Conservation (phyloP, 1,140 invertebrate genomes). For the Drosophila melanogaster region DNA sequence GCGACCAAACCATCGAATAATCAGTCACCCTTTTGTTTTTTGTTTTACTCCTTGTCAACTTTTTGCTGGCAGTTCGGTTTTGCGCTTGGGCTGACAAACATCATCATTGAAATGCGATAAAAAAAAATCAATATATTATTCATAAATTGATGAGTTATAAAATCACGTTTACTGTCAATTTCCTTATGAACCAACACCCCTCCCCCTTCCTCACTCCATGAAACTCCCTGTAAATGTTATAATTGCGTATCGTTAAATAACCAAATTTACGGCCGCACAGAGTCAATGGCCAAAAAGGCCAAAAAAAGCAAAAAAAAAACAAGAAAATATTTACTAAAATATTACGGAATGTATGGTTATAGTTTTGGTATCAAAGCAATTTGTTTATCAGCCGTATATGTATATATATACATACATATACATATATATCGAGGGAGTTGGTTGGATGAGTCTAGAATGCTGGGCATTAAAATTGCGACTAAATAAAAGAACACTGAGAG, state of each 20-base stretch:
- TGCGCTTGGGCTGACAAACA: conserved; percentile 1
- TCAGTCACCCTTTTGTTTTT: no score
- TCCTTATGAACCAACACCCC: conserved; percentile 17
- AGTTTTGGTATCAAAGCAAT: conserved; percentile 35
- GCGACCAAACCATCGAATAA: not conserved
- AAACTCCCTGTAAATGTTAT: conserved; percentile 16
- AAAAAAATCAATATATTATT: conserved; percentile 21
- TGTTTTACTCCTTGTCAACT: not conserved
- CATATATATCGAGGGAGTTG: not conserved
- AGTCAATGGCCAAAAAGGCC: conserved; percentile 45
- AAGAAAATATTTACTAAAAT: conserved; percentile 43
- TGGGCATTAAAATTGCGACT: conserved; percentile 24
- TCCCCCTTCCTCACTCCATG: not conserved
- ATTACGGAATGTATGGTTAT: conserved; percentile 10
- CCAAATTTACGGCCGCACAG: conserved; percentile 29
- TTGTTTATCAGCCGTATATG: conserved; percentile 15
- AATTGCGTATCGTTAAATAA: conserved; percentile 32
- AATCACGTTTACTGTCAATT: conserved; percentile 31
- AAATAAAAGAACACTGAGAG: conserved; percentile 10
- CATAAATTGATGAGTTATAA: conserved; percentile 38
- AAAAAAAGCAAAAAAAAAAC: conserved; percentile 10
- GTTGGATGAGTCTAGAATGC: conserved; percentile 24
- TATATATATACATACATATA: no score
- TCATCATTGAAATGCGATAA: conserved; percentile 1
- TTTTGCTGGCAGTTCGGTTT: not conserved